Conservation (phyloP, 2,113 vertebrate genomes). For the Labeo catla region DNA sequence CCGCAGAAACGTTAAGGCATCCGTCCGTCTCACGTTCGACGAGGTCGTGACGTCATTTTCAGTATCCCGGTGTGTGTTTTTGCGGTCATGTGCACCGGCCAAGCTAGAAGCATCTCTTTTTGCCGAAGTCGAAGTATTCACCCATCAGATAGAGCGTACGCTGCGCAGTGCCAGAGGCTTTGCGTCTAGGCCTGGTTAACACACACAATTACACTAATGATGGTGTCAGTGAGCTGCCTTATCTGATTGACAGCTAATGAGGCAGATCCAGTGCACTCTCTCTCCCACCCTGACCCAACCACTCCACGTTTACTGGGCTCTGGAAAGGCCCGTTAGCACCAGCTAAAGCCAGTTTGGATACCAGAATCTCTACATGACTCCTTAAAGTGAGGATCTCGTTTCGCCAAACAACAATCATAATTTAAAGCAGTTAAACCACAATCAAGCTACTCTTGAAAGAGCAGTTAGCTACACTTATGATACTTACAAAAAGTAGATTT, state of each 20-base stretch:
- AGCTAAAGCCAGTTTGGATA: not conserved
- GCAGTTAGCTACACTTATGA: not conserved
- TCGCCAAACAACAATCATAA: not conserved
- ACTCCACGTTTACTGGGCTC: not conserved
- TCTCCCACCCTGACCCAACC: not conserved
- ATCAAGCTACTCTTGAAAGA: not conserved
- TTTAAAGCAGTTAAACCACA: not conserved
- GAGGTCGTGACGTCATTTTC: not conserved
- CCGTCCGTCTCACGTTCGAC: not conserved
- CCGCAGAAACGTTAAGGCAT: not conserved
- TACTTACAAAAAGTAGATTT: not conserved
- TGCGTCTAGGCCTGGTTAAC: constrained; percentile 55
- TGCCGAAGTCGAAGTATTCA: constrained; percentile 43
- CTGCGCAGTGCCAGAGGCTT: constrained; percentile 54
- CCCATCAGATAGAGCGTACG: constrained; percentile 55
- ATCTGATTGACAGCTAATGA: constrained; percentile 73
- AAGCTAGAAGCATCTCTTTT: not conserved
- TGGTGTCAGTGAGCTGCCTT: constrained; percentile 61
- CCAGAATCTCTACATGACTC: not conserved
- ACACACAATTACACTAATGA: constrained; percentile 68
- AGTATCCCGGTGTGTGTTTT: not conserved
- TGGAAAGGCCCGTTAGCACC: not conserved
- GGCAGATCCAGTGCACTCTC: constrained; percentile 59
- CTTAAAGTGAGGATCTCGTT: not conserved
- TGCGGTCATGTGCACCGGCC: not conserved